Evolutionary conservation across 2,888 invertebrate species (phyloP).

Genomic region (Sinelater perroti): DNA sequence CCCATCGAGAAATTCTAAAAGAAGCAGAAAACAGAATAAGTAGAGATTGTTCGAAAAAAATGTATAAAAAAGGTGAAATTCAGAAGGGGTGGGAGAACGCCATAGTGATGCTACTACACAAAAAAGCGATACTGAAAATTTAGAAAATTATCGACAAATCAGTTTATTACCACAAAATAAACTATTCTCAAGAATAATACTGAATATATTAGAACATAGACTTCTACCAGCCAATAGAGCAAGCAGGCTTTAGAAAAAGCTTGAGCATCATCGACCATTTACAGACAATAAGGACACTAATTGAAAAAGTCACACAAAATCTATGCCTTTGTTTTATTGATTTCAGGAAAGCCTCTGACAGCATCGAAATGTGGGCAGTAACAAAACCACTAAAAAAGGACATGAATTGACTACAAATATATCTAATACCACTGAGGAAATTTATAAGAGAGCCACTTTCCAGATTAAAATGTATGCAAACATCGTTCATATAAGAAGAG

Average conservation of each 20-base stretch:
- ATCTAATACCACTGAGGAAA: not conserved
- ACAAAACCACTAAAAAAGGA: not conserved
- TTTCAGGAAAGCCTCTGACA: not conserved
- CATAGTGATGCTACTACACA: conserved; percentile 3
- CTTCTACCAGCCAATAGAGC: conserved; percentile 1
- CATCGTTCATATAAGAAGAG: conserved; percentile 1
- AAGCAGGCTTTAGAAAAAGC: not conserved
- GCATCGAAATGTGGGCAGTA: conserved; percentile 7
- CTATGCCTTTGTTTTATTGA: not conserved
- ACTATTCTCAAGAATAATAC: not conserved
- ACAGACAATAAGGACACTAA: conserved; percentile 1
- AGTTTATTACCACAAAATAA: not conserved
- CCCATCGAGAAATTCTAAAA: not conserved
- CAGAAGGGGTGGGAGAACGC: conserved; percentile 1
- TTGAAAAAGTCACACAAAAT: not conserved
- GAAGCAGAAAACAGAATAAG: not conserved
- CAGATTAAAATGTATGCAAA: conserved; percentile 7
- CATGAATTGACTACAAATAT: conserved; percentile 2
- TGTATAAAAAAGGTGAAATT: conserved; percentile 5
- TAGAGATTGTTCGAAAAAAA: conserved; percentile 1
- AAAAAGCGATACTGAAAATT: conserved; percentile 1
- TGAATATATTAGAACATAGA: conserved; percentile 6
- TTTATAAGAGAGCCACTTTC: conserved; percentile 6
- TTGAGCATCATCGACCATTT: no score
- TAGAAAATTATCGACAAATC: not conserved